Percentiles rank a stretch among this genome's conserved stretches.
Evolutionary conservation across 2,797 vertebrate species (phyloP).

Genomic region (Ambastaia sidthimunki): DNA sequence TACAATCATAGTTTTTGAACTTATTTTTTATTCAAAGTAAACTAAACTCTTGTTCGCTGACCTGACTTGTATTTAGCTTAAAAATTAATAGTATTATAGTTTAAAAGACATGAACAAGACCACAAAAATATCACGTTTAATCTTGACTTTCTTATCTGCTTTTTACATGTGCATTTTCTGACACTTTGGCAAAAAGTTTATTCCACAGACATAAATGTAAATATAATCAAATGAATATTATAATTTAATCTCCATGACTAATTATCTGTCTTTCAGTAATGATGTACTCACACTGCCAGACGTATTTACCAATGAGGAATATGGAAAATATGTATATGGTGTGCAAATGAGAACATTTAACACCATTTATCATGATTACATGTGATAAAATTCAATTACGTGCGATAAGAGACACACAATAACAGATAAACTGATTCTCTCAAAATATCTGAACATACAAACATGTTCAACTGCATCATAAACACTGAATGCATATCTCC

Average conservation of each 20-base stretch:
- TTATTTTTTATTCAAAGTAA: not conserved
- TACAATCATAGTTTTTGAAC: not conserved
- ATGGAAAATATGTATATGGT: not conserved
- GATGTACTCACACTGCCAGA: not conserved
- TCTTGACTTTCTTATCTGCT: too few species aligned
- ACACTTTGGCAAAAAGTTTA: not conserved
- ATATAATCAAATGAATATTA: not conserved
- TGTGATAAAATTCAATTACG: constrained; percentile 42
- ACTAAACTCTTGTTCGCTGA: not conserved
- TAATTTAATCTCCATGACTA: constrained; percentile 14
- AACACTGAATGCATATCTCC: constrained; percentile 39
- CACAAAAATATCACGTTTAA: too few species aligned
- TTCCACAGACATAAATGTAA: constrained; percentile 6
- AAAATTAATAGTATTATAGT: not conserved
- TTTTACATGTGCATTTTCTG: not conserved
- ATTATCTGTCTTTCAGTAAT: constrained; percentile 12
- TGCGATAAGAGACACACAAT: constrained; percentile 48
- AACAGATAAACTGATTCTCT: constrained; percentile 51
- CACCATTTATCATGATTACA: constrained; percentile 51
- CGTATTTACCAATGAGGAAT: constrained; percentile 10
- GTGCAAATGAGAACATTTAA: constrained; percentile 35
- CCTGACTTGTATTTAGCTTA: not conserved
- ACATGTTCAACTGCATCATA: constrained; percentile 6
- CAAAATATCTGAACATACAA: constrained; percentile 33
- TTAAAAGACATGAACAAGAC: too few species aligned